phyloP scores from a whole-genome alignment of 2,888 invertebrate genomes.

The Pogonocherus hispidulus region DNA sequence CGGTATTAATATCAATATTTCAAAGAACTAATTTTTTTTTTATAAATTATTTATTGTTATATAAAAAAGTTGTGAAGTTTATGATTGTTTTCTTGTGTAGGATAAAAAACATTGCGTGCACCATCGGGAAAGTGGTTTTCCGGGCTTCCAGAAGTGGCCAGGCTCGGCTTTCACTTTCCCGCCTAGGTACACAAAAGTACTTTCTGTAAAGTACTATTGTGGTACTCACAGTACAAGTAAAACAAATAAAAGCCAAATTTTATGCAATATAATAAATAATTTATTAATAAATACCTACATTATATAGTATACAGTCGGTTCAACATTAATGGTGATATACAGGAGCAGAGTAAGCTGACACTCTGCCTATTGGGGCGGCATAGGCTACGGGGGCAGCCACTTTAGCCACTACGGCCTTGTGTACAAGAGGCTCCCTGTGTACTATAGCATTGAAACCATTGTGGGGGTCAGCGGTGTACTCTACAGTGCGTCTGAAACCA shows the following conservation, averaged over 20 bases:
- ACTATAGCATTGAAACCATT: slow-evolving; percentile 74
- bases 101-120: no score
- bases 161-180: no score
- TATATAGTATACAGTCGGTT: not conserved
- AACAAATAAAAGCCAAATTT: not conserved
- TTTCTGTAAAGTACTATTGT: no score
- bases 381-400: slow-evolving; percentile 45
- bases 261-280: slow-evolving; percentile 16
- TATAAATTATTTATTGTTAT: no score
- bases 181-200: no score
- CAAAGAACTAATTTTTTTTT: no score
- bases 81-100: no score
- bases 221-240: no score
- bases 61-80: no score
- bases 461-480: slow-evolving; percentile 72
- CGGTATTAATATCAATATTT: no score
- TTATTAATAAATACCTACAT: slow-evolving; percentile 30
- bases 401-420: slow-evolving; percentile 38
- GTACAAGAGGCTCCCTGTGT: slow-evolving; percentile 67
- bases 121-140: no score
- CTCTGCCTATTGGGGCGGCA: slow-evolving; percentile 41
- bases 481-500: slow-evolving; percentile 76
- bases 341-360: slow-evolving; percentile 37
- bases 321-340: not conserved
- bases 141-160: no score